Evolutionary conservation across 2,113 vertebrate species (phyloP), one percentile per base, ranked within the genome.

Genomic region (Spea multiplicata): DNA sequence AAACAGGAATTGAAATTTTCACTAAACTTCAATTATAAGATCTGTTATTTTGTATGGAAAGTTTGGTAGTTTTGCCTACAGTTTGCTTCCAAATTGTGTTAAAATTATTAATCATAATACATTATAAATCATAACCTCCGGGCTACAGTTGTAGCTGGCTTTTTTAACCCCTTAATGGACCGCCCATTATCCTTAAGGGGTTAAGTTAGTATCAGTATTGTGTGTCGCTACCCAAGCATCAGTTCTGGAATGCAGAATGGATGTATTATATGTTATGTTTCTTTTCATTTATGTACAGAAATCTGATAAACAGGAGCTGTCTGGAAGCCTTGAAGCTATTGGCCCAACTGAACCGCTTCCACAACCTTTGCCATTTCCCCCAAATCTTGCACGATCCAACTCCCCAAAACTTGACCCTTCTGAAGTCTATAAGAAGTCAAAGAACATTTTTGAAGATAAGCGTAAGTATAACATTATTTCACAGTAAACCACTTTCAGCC

Each of bases 401-500:
- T 98, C 96, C 12, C 97, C 96, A 14, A 99, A 96, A 82, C 89
- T 93, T 44, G 97, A 99, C 84, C 95, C 96, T 1, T 95, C 97
- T 0, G 96, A 98, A 83, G 94, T 99, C 83, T 99, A 99, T 91
- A 87, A 97, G 88, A 98, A 96, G 55, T 99, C 97, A 73, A 96
- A 91, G 88, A 95, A 93, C 17, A 86, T 99, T 4, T 88, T 94
- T 66, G 96, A 99, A 86, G 96, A 94, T 89, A 98, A 96, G 85
- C 97, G 97, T 99, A 81, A 95, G 97, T 94, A 73, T 3, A 9
- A 72, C 16, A 16, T 50, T 50, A 30, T 30, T 44, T 44, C 17
- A 7, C 14, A 59, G 4, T 59, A 13, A 53, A 53, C 10, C 50
- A 53, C 50, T 8, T 53, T 53, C 50, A 53, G 10, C 30, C 30